Evolutionary conservation across 2,888 invertebrate genomes (phyloP), one percentile per base, ranked within the genome.

Genomic region (Sisyra terminalis): DNA sequence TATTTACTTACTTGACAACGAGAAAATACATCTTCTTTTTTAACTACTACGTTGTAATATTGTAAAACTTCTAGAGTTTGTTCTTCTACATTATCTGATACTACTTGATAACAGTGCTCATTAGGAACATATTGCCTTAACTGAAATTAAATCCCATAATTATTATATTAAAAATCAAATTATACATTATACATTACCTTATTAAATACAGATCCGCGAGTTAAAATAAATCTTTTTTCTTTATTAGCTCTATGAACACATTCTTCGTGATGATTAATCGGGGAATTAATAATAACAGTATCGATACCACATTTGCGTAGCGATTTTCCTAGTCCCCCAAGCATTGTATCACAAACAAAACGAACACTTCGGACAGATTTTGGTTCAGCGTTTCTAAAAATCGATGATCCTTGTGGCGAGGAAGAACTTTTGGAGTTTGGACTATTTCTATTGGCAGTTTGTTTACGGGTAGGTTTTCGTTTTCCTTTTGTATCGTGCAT

Each of bases 21-120:
- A 52, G 71, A 78, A 52, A 82, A 76, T 46, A 85, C 69, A 59
- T 85, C 71, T 46, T 66, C 66, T 54, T 71, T 66, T 24, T 66
- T 69, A 39, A 85, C 66, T 35, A 58, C 56, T 44, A 87, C 66
- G 54, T 76, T 74, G 56, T 77, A 85, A 55, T 71, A 67, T 40
- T 61, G 61, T 29, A 86, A 57, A 40, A 85, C 73, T 58, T 78
- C 75, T 44, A 67, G 59, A 24, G 83, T 57, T 56, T 86, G 85
- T 39, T 77, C 72, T 43, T 70, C 67, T 8, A 68, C 53, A 44
- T 63, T 60, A 29, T 69, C 67, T 42, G 67, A 62, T 9, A 62
- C 56, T 35, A 85, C 69, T 57, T 69, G 67, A 52, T 76, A 72
- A 53, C 72, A 78, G 52, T 67, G 67, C 3, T 66, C 64, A 15